phyloP scores from a whole-genome alignment of 2,113 vertebrate species.

The Arizona elegans region DNA sequence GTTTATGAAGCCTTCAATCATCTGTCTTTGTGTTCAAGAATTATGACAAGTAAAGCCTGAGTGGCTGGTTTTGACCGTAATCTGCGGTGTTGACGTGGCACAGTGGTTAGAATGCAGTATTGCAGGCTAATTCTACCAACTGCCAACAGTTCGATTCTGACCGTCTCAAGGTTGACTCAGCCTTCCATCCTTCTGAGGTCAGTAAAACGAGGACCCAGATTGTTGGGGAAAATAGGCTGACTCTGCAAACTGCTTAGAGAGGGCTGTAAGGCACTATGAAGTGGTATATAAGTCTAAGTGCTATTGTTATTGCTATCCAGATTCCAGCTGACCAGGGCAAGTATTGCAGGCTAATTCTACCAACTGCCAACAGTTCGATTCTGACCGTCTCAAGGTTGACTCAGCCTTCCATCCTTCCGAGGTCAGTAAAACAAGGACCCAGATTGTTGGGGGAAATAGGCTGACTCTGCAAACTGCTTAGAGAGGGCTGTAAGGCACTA shows the following conservation, averaged over 20 bases:
- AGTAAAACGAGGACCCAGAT: background rate
- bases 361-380: background rate
- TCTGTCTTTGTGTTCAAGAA: background rate
- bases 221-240: background rate
- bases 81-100: rapidly evolving
- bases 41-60: background rate
- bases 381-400: background rate
- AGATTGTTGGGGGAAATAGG: background rate
- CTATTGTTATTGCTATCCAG: background rate
- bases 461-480: background rate
- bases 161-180: background rate
- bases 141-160: background rate
- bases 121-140: background rate
- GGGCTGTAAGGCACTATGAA: background rate
- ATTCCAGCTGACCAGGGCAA: background rate
- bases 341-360: background rate
- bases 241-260: background rate
- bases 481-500: background rate
- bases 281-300: background rate
- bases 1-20: background rate
- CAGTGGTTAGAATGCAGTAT: background rate
- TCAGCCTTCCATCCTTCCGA: background rate
- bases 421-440: background rate
- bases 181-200: background rate
- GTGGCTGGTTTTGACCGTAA: background rate